A percentile compares a stretch with the other conserved stretches of the same genome.
Evolutionary conservation across 2,888 invertebrate species (phyloP).

Genomic region (Dromius quadrimaculatus): DNA sequence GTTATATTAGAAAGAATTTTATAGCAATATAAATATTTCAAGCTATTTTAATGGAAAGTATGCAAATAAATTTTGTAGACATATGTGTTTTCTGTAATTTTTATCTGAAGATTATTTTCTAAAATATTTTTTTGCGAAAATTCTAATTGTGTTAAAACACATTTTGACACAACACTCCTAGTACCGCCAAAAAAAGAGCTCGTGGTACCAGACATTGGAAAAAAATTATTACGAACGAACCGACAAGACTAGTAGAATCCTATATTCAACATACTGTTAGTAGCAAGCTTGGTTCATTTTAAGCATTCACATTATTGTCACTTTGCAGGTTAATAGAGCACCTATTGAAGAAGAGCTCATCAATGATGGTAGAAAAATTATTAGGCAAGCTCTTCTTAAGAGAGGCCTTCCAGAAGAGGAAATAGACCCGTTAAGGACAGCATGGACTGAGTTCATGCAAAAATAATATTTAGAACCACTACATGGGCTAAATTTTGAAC

Average conservation of each 20-base stretch:
- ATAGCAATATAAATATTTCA: too few relatives aligned
- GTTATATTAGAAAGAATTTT: too few relatives aligned
- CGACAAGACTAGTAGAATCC: neutral
- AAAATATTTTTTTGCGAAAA: too few relatives aligned
- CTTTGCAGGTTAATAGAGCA: neutral
- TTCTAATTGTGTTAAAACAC: too few relatives aligned
- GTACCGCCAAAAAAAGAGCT: too few relatives aligned
- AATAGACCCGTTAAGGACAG: neutral
- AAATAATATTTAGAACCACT: neutral
- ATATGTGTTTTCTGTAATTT: too few relatives aligned
- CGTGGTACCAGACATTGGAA: too few relatives aligned
- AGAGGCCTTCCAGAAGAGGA: neutral
- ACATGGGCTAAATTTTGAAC: too few relatives aligned
- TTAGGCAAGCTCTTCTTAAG: neutral
- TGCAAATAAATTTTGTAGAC: too few relatives aligned
- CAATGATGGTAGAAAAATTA: neutral
- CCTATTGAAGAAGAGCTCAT: neutral
- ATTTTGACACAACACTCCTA: too few relatives aligned
- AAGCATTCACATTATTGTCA: neutral
- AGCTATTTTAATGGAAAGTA: too few relatives aligned
- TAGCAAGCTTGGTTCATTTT: neutral
- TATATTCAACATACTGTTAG: neutral
- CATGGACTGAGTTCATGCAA: neutral
- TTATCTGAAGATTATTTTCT: too few relatives aligned
- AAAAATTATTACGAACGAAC: neutral